Evolutionary conservation across 2,113 vertebrate genomes (phyloP).

Genomic region (Periophthalmodon schlosseri): DNA sequence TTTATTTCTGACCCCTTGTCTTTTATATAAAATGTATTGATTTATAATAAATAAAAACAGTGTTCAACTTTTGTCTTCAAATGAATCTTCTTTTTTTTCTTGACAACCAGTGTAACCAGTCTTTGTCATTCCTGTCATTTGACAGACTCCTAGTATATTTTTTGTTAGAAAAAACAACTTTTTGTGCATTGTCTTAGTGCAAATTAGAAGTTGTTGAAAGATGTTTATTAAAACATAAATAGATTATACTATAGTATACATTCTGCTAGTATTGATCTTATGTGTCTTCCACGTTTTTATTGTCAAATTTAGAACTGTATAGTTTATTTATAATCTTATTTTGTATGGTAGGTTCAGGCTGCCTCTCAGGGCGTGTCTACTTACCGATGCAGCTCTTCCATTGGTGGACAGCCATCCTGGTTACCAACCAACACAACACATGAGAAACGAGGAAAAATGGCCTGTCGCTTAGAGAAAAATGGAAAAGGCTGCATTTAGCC

Average conservation of each 20-base stretch:
- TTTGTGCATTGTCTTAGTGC: too few relatives aligned
- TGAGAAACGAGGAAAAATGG: conserved; percentile 44
- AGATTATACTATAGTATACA: too few relatives aligned
- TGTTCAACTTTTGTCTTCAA: conserved; percentile 71
- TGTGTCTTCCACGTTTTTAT: too few relatives aligned
- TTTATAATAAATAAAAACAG: conserved; percentile 83
- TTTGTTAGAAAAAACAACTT: too few relatives aligned
- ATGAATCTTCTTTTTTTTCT: conserved; percentile 6
- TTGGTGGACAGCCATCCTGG: conserved; percentile 73
- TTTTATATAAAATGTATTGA: conserved; percentile 80
- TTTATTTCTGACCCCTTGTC: conserved; percentile 70
- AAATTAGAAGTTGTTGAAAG: too few relatives aligned
- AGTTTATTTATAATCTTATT: too few relatives aligned
- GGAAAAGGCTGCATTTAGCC: neutral
- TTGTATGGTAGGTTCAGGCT: neutral
- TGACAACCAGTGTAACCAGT: neutral
- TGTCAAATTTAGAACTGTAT: too few relatives aligned
- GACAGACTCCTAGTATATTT: too few relatives aligned
- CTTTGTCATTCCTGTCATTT: neutral
- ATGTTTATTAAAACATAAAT: too few relatives aligned
- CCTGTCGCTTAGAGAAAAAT: neutral
- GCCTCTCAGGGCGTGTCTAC: conserved; percentile 50
- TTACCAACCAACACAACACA: conserved; percentile 72
- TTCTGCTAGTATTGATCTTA: too few relatives aligned
- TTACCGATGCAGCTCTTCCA: conserved; percentile 25